A percentile compares a stretch with the other conserved stretches of the same genome.
Evolutionary conservation across 1,140 invertebrate genomes (phyloP).

Genomic region (Wiebesia pumilae): DNA sequence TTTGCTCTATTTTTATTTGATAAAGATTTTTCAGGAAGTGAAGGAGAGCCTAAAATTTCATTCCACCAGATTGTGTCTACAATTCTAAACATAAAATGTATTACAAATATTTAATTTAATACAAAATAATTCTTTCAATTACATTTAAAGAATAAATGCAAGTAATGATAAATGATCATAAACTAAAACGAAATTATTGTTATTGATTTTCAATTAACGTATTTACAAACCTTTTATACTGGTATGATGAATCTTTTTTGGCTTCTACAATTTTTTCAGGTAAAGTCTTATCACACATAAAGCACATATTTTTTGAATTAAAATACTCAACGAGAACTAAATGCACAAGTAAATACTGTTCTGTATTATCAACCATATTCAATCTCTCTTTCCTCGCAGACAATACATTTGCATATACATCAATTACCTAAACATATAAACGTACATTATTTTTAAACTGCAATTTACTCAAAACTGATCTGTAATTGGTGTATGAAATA

Average conservation of each 20-base stretch:
- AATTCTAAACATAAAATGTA: slow-evolving; percentile 51
- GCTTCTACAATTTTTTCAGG: slow-evolving; percentile 54
- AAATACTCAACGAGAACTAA: slow-evolving; percentile 64
- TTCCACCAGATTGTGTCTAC: slow-evolving; percentile 60
- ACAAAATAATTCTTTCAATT: background rate
- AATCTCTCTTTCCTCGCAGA: slow-evolving; percentile 58
- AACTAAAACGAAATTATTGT: too few relatives aligned
- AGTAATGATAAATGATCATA: too few relatives aligned
- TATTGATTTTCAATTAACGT: background rate
- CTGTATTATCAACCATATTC: slow-evolving; percentile 66
- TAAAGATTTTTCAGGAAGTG: slow-evolving; percentile 32
- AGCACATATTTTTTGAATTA: slow-evolving; percentile 54
- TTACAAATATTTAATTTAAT: background rate
- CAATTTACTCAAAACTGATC: background rate
- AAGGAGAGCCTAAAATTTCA: slow-evolving; percentile 53
- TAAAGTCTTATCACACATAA: slow-evolving; percentile 59
- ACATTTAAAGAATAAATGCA: too few relatives aligned
- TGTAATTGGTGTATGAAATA: background rate
- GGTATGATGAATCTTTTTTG: slow-evolving; percentile 55
- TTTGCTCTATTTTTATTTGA: slow-evolving; percentile 59
- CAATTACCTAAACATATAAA: slow-evolving; percentile 54
- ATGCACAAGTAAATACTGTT: slow-evolving; percentile 66
- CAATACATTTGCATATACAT: slow-evolving; percentile 58
- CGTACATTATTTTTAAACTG: background rate
- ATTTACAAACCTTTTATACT: slow-evolving; percentile 55